Percentiles rank a stretch among this genome's conserved stretches.
phyloP scores from a whole-genome alignment of 2,888 invertebrate genomes.

The Ceramica pisi region DNA sequence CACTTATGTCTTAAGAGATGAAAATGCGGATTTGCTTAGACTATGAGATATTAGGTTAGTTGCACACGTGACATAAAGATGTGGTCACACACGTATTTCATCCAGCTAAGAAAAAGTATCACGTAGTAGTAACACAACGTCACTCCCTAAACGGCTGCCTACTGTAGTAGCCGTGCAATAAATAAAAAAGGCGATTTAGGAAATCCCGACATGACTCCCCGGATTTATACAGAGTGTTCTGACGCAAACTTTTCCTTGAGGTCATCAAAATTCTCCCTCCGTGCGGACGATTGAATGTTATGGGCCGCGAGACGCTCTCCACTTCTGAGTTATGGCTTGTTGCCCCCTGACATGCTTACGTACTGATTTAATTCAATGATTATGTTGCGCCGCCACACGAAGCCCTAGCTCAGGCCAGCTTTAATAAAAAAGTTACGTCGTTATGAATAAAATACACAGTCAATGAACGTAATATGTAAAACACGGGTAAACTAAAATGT shows the following conservation, averaged over 20 bases:
- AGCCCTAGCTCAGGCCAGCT: constrained; percentile 44
- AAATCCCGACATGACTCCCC: constrained; percentile 88
- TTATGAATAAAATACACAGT: constrained; percentile 59
- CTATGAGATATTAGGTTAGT: constrained; percentile 58
- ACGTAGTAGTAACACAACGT: constrained; percentile 82
- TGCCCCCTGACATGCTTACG: constrained; percentile 83
- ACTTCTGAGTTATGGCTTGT: constrained; percentile 86
- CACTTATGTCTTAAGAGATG: constrained; percentile 52
- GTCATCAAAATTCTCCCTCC: constrained; percentile 89
- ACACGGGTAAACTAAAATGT: constrained; percentile 45
- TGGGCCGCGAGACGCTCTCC: constrained; percentile 87
- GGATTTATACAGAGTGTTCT: constrained; percentile 89
- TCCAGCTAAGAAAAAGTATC: constrained; percentile 75
- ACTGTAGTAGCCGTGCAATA: constrained; percentile 84
- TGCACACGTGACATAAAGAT: constrained; percentile 70
- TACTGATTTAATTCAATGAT: constrained; percentile 85
- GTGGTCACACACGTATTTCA: constrained; percentile 70
- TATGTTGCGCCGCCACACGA: constrained; percentile 66
- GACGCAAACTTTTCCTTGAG: constrained; percentile 87
- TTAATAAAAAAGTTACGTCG: constrained; percentile 60
- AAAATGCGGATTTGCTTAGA: constrained; percentile 50
- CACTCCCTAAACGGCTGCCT: constrained; percentile 84
- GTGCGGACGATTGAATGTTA: constrained; percentile 90
- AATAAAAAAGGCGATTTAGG: constrained; percentile 89
- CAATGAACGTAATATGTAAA: constrained; percentile 50